phyloP scores from a whole-genome alignment of 2,797 vertebrate genomes.

The Rhinogobio ventralis region DNA sequence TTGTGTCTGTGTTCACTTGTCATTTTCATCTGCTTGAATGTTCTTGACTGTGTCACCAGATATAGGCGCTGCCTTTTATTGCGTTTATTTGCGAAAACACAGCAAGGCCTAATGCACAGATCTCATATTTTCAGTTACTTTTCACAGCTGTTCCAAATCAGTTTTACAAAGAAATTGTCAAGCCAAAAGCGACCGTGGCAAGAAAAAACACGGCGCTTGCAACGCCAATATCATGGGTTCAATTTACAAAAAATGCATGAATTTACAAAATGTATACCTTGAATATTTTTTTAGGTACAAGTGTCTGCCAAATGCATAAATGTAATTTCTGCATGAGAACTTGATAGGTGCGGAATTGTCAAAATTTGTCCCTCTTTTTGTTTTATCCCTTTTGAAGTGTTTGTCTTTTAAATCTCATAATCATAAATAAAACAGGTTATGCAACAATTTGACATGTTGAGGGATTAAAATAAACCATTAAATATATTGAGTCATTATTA shows the following conservation, averaged over 20 bases:
- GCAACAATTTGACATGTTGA: no score
- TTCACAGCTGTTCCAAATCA: background rate
- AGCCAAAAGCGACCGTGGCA: background rate
- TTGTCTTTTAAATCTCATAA: no score
- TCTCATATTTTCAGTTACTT: background rate
- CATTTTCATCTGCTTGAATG: background rate
- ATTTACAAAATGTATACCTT: background rate
- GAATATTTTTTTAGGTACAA: background rate
- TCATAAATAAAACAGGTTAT: no score
- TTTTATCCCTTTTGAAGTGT: background rate
- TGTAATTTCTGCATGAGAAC: background rate
- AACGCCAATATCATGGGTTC: background rate
- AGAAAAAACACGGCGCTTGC: background rate
- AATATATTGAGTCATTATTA: no score
- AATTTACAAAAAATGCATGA: background rate
- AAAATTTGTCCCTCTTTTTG: no score
- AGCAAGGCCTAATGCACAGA: background rate
- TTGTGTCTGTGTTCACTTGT: slow-evolving; percentile 1
- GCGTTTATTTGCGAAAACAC: no score
- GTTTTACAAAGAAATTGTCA: background rate
- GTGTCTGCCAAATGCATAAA: background rate
- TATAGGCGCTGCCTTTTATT: background rate
- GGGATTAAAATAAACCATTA: no score
- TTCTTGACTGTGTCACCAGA: background rate
- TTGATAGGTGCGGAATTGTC: background rate